phyloP scores from a whole-genome alignment of 2,888 invertebrate genomes.

The Microdon myrmicae region DNA sequence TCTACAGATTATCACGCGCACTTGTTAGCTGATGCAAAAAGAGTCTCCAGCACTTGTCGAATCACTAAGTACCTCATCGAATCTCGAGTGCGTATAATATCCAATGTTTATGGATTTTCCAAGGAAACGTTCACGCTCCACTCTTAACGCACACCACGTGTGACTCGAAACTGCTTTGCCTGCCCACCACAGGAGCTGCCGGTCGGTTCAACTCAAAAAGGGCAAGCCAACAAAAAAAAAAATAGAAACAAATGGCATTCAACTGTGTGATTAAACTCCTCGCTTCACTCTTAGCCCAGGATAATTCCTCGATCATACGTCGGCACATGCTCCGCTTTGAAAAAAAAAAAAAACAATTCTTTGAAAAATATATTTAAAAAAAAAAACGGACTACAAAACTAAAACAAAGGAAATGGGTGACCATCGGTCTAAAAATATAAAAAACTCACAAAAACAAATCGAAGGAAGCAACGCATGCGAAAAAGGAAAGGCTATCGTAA shows the following conservation, averaged over 20 bases:
- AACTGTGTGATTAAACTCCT: slow-evolving; percentile 21
- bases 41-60: slow-evolving; percentile 9
- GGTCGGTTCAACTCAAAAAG: slow-evolving; percentile 8
- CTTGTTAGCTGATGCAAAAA: slow-evolving; percentile 24
- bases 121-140: slow-evolving; percentile 39
- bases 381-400: too few species aligned
- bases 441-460: slow-evolving; percentile 19
- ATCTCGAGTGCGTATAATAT: slow-evolving; percentile 31
- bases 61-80: slow-evolving; percentile 26
- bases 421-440: slow-evolving; percentile 39
- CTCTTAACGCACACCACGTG: slow-evolving; percentile 49
- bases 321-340: slow-evolving; percentile 29
- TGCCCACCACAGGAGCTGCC: not conserved
- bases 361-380: slow-evolving; percentile 14
- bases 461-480: slow-evolving; percentile 41
- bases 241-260: slow-evolving; percentile 17
- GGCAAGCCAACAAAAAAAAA: not conserved
- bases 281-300: slow-evolving; percentile 6
- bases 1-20: slow-evolving; percentile 38
- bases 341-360: too few species aligned
- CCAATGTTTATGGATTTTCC: slow-evolving; percentile 43
- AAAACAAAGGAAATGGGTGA: slow-evolving; percentile 20
- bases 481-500: slow-evolving; percentile 29
- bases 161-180: slow-evolving; percentile 8
- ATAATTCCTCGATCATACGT: slow-evolving; percentile 1